phyloP scores from a whole-genome alignment of 2,113 vertebrate genomes.

The Arenaria interpres region DNA sequence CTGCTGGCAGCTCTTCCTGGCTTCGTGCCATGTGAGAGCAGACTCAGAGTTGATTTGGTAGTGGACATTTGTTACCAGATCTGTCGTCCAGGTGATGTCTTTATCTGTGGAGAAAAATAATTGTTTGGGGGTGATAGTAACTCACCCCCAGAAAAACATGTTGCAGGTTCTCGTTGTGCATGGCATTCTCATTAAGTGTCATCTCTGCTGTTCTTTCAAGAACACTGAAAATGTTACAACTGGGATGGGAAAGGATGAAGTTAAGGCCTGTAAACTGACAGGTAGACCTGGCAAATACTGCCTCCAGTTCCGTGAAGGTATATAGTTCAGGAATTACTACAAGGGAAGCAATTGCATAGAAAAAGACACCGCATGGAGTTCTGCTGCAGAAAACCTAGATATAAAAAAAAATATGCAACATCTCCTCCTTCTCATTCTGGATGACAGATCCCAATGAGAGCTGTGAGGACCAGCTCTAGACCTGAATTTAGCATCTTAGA shows the following conservation, averaged over 20 bases:
- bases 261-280: not conserved
- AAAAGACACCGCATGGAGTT: not conserved
- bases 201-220: not conserved
- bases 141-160: not conserved
- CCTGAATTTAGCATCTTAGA: not conserved
- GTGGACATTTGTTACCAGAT: constrained; percentile 77
- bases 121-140: not conserved
- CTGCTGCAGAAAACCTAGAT: not conserved
- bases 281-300: not conserved
- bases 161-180: accelerated
- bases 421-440: not conserved
- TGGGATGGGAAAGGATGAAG: not conserved
- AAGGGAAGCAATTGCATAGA: not conserved
- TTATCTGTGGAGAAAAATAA: constrained; percentile 15
- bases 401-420: not conserved
- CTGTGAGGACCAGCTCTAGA: not conserved
- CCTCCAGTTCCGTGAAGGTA: not conserved
- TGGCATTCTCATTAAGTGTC: not conserved
- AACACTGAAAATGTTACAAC: accelerated
- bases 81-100: constrained; percentile 79
- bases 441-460: not conserved
- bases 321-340: not conserved
- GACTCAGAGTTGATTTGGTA: constrained; percentile 89
- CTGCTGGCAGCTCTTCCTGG: constrained; percentile 90
- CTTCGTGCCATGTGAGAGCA: constrained; percentile 89